A percentile compares a stretch with the other conserved stretches of the same genome.
These are phyloP conservation scores for Setophaga coronata DNA, from an alignment of 2,113 vertebrate genomes.

Conservation along the genomic window DNA sequence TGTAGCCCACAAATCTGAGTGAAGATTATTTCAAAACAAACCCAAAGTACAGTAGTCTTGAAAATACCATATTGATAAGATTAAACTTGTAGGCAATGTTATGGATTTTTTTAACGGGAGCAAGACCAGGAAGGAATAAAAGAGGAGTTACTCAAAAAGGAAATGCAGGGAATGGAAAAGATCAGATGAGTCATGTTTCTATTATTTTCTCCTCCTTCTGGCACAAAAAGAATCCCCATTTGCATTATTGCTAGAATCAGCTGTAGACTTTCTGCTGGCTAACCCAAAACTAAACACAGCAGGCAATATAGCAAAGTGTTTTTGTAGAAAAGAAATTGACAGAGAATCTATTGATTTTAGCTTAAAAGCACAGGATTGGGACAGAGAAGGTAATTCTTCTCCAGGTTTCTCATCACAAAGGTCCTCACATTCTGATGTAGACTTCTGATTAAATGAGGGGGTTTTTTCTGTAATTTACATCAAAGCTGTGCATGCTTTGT, in stretches of 20 bases:
- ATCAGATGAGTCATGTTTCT: slow-evolving; percentile 24
- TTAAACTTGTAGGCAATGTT: background rate
- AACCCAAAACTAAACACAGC: background rate
- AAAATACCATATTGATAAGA: background rate
- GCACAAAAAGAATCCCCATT: background rate
- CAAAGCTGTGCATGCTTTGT: background rate
- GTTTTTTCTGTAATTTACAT: background rate
- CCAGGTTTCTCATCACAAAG: background rate
- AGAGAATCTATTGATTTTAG: background rate
- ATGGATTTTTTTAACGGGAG: background rate
- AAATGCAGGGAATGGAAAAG: background rate
- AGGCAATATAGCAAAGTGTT: background rate
- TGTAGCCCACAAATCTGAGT: background rate
- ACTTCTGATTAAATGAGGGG: background rate
- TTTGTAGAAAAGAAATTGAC: background rate
- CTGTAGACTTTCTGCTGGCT: slow-evolving; percentile 3
- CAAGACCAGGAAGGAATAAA: background rate
- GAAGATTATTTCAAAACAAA: background rate
- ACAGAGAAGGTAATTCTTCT: background rate
- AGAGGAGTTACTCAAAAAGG: slow-evolving; percentile 38
- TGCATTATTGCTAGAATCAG: slow-evolving; percentile 10
- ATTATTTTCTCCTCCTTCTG: slow-evolving; percentile 31
- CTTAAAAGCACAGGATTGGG: background rate
- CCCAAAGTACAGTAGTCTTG: background rate
- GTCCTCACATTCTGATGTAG: background rate